Base-by-base conservation (phyloP, 2,113 vertebrate species). In the Sphaerodactylus townsendi region DNA sequence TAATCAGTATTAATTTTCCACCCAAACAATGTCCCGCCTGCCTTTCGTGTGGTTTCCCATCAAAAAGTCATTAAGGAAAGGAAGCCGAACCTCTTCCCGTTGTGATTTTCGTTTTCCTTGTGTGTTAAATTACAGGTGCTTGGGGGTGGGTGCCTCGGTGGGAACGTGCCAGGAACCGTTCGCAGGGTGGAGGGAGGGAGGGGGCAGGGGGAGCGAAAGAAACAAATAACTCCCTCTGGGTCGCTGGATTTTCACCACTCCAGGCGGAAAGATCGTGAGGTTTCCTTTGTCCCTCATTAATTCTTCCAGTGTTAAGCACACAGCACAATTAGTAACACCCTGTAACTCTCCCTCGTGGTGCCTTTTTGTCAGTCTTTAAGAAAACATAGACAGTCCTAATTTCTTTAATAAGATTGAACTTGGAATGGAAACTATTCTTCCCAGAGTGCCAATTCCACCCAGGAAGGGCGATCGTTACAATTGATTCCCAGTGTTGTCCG, bases 81-180 rank as follows among this genome's bases (percentile, higher is more conserved):
- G 92, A 92, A 92, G 70, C 87, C 88, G 87, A 93, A 87, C 87
- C 87, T 69, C 91, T 94, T 92, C 76, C 90, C 92, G 88, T 91
- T 77, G 64, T 87, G 90, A 82, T 7, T 90, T 62, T 91, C 90
- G 88, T 91, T 92, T 89, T 1, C 69, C 35, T 75, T 88, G 87
- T 71, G 35, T 85, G 88, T 93, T 65, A 11, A 50, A 85, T 92
- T 93, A 86, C 93, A 91, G 88, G 87, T 92, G 89, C 1, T 25
- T 21, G 59, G 5, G 23, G 7, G 25, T 21, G 0, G 79, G 70
- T 88, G 84, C 88, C 88, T 86, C 2, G 62, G 85, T 48, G 71
- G 3, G 73, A 87, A 78, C 0, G 0, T 90, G 87, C 89, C 76
- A 77, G 78, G 62, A 33, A 48, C 76, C 28, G 39, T 69, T 83